Evolutionary conservation across 2,797 vertebrate genomes (phyloP).

Genomic region (Sylvia borin): DNA sequence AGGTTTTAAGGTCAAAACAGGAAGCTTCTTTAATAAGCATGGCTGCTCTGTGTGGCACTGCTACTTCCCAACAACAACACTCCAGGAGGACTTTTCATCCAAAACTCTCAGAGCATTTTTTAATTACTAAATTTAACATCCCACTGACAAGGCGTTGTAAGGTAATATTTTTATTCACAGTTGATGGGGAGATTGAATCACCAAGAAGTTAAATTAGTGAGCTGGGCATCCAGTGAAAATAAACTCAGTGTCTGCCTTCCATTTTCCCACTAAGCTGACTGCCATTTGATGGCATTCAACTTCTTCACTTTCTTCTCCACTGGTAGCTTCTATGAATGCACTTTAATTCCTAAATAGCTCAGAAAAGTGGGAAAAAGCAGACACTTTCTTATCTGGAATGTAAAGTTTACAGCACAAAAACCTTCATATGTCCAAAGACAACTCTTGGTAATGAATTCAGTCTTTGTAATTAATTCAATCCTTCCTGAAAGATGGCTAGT

Average conservation of each 20-base stretch:
- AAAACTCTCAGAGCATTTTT: not conserved
- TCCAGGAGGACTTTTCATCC: not conserved
- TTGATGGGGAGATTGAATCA: not conserved
- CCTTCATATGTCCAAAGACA: not conserved
- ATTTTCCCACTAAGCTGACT: not conserved
- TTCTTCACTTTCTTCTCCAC: not conserved
- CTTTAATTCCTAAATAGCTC: not conserved
- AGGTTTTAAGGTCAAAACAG: not conserved
- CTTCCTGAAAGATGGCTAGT: not conserved
- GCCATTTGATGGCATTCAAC: not conserved
- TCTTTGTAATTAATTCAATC: not conserved
- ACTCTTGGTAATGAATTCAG: not conserved
- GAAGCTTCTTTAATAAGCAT: not conserved
- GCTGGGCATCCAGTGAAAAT: not conserved
- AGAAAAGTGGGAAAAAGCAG: not conserved
- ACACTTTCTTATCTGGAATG: not conserved
- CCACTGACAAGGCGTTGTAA: not conserved
- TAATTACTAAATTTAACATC: constrained; percentile 40
- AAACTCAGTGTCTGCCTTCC: not conserved
- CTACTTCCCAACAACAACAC: not conserved
- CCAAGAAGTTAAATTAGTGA: constrained; percentile 16
- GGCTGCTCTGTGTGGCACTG: not conserved
- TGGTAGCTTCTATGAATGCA: not conserved
- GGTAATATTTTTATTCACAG: constrained; percentile 8
- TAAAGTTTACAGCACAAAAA: not conserved